Conservation (phyloP, 1,140 invertebrate genomes). For the Eulimnadia texana region DNA sequence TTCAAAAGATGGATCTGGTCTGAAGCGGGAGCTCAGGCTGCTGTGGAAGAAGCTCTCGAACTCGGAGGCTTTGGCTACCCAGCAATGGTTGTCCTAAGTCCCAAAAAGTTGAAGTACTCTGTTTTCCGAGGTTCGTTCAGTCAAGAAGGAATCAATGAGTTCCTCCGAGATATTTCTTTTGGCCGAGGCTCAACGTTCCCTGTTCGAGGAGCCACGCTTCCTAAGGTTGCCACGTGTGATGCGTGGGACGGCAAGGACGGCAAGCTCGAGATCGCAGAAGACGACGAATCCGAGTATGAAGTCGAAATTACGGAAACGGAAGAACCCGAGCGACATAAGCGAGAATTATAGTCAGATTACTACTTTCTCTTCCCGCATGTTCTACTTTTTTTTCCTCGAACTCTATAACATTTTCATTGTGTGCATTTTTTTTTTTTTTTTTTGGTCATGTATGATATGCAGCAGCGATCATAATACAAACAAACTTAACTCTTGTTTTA, state of each 20-base stretch:
- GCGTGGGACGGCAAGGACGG: constrained; percentile 97
- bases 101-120: constrained; percentile 94
- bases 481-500: too few relatives aligned
- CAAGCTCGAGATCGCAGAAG: constrained; percentile 72
- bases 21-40: constrained; percentile 69
- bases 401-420: too few relatives aligned
- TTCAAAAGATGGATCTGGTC: constrained; percentile 95
- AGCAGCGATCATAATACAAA: too few relatives aligned
- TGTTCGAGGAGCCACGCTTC: constrained; percentile 69
- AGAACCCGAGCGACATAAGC: constrained; percentile 38
- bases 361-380: too few relatives aligned
- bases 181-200: constrained; percentile 85
- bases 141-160: constrained; percentile 85
- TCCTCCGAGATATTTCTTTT: constrained; percentile 84
- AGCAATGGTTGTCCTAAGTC: constrained; percentile 90
- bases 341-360: constrained; percentile 37
- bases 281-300: constrained; percentile 81
- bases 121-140: constrained; percentile 87
- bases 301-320: too few relatives aligned
- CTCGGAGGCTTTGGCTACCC: constrained; percentile 72
- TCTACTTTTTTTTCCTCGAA: too few relatives aligned
- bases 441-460: too few relatives aligned
- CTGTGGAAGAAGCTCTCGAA: constrained; percentile 75
- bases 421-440: too few relatives aligned
- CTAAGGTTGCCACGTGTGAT: constrained; percentile 52